These are phyloP conservation scores for Desmodus rotundus DNA, from an alignment of 2,113 vertebrate genomes.

Conservation along the genomic window DNA sequence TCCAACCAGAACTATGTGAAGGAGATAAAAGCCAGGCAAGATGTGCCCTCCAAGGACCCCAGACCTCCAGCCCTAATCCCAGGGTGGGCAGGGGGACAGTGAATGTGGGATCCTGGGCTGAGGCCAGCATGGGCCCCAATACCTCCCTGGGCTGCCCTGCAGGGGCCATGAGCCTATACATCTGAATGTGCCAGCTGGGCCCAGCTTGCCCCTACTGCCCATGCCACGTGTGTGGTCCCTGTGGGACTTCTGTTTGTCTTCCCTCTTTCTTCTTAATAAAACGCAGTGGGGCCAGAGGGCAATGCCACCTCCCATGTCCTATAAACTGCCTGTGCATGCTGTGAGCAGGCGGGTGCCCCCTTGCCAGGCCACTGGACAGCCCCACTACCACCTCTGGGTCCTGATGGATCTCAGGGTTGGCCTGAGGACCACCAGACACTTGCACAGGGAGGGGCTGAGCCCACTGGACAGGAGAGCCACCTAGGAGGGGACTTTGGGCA, in stretches of 20 bases:
- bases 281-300: not conserved
- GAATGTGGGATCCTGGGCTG: not conserved
- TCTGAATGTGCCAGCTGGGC: not conserved
- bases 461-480: not conserved
- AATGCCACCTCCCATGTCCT: not conserved
- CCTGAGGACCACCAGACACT: not conserved
- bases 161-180: not conserved
- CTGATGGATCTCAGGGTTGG: not conserved
- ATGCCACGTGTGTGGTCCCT: slow-evolving; percentile 39
- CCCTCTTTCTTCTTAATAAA: slow-evolving; percentile 37
- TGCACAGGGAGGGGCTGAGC: not conserved
- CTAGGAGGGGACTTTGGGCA: fast-evolving
- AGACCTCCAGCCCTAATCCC: not conserved
- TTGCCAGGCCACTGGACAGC: not conserved
- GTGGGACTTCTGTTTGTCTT: slow-evolving; percentile 31
- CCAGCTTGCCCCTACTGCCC: not conserved
- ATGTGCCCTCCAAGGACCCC: not conserved
- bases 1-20: not conserved
- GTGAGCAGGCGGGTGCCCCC: not conserved
- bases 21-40: not conserved
- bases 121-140: too few species aligned
- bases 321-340: not conserved
- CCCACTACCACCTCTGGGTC: not conserved
- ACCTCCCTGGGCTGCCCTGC: not conserved
- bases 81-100: not conserved